Evolutionary conservation across 2,113 vertebrate genomes (phyloP).

Genomic region (Nansenia antarctica): DNA sequence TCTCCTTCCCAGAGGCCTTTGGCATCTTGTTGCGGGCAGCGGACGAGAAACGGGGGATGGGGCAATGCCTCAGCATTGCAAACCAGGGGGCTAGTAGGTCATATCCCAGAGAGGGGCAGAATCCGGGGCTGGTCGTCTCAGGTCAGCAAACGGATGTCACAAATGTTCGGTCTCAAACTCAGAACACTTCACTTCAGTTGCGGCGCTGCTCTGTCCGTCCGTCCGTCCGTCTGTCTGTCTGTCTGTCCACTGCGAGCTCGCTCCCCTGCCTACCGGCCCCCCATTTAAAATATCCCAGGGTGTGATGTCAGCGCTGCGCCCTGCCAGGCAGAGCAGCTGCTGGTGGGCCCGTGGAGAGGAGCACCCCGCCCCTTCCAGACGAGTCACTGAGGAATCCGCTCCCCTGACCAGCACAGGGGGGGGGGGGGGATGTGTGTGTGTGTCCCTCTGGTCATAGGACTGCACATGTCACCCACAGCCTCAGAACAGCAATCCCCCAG

Average conservation of each 20-base stretch:
- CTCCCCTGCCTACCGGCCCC: constrained; percentile 83
- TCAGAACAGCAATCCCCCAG: constrained; percentile 35
- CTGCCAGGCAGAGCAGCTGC: constrained; percentile 86
- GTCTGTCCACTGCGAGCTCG: constrained; percentile 67
- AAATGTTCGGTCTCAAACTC: too few relatives aligned
- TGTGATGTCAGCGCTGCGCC: constrained; percentile 83
- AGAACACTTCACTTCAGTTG: too few relatives aligned
- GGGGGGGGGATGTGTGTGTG: too few relatives aligned
- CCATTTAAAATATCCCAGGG: constrained; percentile 87
- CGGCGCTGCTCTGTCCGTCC: too few relatives aligned
- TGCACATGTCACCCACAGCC: constrained; percentile 47
- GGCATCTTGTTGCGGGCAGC: constrained; percentile 80
- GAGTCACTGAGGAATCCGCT: constrained; percentile 62
- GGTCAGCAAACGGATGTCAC: not conserved
- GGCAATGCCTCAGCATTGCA: constrained; percentile 84
- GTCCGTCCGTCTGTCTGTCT: too few relatives aligned
- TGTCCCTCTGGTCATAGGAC: constrained; percentile 26
- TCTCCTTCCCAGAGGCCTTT: constrained; percentile 75
- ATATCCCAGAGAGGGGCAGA: constrained; percentile 61
- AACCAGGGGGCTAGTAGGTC: constrained; percentile 52
- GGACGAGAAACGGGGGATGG: constrained; percentile 70
- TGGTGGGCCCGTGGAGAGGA: constrained; percentile 50
- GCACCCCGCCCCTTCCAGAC: constrained; percentile 45
- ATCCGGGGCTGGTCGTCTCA: constrained; percentile 5
- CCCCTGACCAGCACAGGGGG: constrained; percentile 46